Base-by-base conservation (phyloP, 2,888 invertebrate species). In the Acanthococcus lagerstroemiae region DNA sequence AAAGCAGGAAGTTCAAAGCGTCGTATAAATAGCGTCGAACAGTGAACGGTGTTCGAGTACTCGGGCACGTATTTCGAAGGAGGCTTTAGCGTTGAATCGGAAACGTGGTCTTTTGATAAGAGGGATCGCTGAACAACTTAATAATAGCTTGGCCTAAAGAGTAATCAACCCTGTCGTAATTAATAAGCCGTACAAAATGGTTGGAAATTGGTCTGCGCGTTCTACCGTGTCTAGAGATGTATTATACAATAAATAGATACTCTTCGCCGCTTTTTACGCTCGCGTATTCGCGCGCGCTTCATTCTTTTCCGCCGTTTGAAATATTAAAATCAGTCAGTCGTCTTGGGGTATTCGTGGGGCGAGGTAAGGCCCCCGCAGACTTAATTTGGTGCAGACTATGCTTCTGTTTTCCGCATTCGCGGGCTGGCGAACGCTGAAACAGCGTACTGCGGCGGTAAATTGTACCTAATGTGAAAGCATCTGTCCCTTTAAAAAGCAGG, bases 121-220 rank as follows among this genome's bases (percentile, higher is more conserved):
- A 54, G 60, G 63, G 63, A 63, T 63, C 63, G 63, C 63, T 22
- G 63, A 63, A 63, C 63, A 63, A 63, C 63, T 63, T 63, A 63
- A 63, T 63, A 63, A 63, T 63, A 52, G 63, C 24, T 30, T 21
- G 63, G 63, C 52, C 63, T 54, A 54, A 63, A 54, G 63, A 52
- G 63, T 63, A 63, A 63, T 63, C 63, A 63, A 63, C 63, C 63
- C 63, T 44, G 63, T 63, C 63, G 63, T 63, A 63, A 63, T 63
- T 63, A 63, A 63, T 63, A 63, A 52, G 63, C 63, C 63, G 63
- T 37, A 52, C 63, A 63, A 63, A 63, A 63, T 52, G 63, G 52
- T 52, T 37, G 48, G 27, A 63, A 61, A 63, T 63, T 63, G 37
- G 54, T 52, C 52, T 27, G 54, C 52, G 22, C 27, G 52, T n/a